A percentile compares a stretch with the other conserved stretches of the same genome.
phyloP scores from a whole-genome alignment of 2,113 vertebrate genomes.

The Alaudala cheleensis region DNA sequence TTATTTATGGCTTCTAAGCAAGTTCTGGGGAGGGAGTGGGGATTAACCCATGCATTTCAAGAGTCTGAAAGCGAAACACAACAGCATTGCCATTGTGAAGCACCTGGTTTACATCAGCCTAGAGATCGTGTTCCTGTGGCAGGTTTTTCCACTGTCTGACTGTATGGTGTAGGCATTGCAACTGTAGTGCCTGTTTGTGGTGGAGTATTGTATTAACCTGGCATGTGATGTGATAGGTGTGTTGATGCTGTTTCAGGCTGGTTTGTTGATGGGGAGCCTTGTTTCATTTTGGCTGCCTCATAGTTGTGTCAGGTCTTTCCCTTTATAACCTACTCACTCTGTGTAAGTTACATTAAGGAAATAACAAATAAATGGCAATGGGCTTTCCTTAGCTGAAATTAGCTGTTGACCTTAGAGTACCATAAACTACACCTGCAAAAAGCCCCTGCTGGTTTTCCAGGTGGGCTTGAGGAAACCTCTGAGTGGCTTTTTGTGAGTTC shows the following conservation, averaged over 20 bases:
- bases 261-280: neutral
- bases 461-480: conserved; percentile 13
- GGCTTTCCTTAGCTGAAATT: conserved; percentile 46
- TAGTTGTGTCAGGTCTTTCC: neutral
- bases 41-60: neutral
- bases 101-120: neutral
- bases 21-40: neutral
- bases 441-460: conserved; percentile 37
- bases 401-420: conserved; percentile 37
- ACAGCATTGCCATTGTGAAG: neutral
- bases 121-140: neutral
- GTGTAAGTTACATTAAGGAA: neutral
- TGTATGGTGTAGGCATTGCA: neutral
- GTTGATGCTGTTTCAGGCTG: neutral
- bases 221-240: neutral
- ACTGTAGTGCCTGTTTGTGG: neutral
- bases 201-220: neutral
- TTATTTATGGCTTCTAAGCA: neutral
- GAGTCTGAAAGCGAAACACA: neutral
- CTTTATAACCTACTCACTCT: neutral
- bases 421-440: neutral
- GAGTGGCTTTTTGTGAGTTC: neutral
- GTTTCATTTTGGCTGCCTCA: neutral
- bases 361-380: conserved; percentile 9
- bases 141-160: neutral